Conservation (phyloP, 2,888 invertebrate genomes). For the Gastrophysa polygoni region DNA sequence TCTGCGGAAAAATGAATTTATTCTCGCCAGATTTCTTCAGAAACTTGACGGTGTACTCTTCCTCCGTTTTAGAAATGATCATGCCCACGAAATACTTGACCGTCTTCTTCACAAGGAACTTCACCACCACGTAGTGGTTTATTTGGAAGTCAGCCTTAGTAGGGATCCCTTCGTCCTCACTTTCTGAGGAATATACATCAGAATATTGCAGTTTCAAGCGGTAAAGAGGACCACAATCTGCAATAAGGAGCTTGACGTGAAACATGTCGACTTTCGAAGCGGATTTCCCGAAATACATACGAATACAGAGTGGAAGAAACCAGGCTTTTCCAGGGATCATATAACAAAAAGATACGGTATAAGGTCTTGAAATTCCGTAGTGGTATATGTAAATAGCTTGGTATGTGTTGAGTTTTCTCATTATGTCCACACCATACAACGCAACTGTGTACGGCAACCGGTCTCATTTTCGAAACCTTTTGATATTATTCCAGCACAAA, state of each 20-base stretch:
- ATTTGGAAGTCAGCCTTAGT: neutral
- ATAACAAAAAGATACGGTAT: no score
- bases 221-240: neutral
- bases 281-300: no score
- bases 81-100: conserved; percentile 8
- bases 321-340: no score
- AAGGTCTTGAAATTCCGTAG: no score
- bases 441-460: no score
- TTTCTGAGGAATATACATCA: neutral
- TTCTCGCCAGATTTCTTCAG: conserved; percentile 6
- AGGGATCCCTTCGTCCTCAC: neutral
- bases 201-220: neutral
- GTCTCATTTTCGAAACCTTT: no score
- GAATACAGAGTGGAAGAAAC: no score
- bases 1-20: conserved; percentile 12
- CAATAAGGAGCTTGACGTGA: neutral
- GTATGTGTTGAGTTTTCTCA: no score
- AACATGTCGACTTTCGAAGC: no score
- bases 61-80: neutral
- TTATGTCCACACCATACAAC: no score
- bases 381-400: no score
- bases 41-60: conserved; percentile 10
- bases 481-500: no score
- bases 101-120: conserved; percentile 7
- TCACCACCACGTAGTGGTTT: conserved; percentile 13